Base-by-base conservation (phyloP, 2,113 vertebrate species). In the Nesoenas mayeri region DNA sequence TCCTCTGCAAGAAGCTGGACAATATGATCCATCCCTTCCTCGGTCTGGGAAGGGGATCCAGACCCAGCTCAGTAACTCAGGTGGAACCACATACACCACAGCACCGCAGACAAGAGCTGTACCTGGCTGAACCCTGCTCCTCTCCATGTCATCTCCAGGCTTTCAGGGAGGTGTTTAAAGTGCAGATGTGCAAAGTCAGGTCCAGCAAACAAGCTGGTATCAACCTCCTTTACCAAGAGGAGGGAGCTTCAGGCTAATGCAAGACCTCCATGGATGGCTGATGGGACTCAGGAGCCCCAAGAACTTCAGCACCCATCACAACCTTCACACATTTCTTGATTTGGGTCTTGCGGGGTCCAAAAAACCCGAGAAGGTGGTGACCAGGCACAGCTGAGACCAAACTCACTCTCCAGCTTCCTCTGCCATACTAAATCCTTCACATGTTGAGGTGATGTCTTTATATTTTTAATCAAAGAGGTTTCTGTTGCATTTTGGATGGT, bases 61-160 rank as follows among this genome's bases (percentile, higher is more conserved):
- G 75, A 50, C 7, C 5, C 20, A 21, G 21, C 50, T 72, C 1
- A 0, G 6, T 28, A 70, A 44, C 48, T 74, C 65, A 58, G 72
- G 40, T 5, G 83, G 69, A 12, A 31, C 36, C 50, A 91, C 5
- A 62, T 24, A 61, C 89, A 53, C 25, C 29, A 47, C 34, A 60
- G 0, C 1, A 8, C 29, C 6, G 20, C 24, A 48, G 32, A 65
- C 1, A 2, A 25, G 17, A 81, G 48, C 18, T n/a, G 13, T 48
- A 3, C 18, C 24, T 71, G 22, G 21, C 3, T 34, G 24, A 60
- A 70, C 5, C 2, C 48, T 79, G 36, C 6, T 12, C 13, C 62
- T 53, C 51, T 75, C 36, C 10, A 36, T 73, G 36, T n/a, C 16
- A 28, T 1, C 19, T 69, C 58, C 19, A 67, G 42, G 18, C 20